Base-by-base conservation (phyloP, 2,888 invertebrate genomes). In the Nymphalis polychloros region DNA sequence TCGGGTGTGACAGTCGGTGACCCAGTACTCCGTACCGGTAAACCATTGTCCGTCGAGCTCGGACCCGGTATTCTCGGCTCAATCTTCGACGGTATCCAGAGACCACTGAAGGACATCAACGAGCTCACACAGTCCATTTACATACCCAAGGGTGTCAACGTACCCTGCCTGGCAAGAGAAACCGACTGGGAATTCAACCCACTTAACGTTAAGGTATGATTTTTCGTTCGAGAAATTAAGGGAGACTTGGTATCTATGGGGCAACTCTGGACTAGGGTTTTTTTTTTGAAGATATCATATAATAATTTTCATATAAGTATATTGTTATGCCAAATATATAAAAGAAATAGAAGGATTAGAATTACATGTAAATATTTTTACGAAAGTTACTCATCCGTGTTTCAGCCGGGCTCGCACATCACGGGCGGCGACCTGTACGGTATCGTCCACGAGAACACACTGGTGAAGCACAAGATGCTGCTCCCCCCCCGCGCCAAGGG, bases 31-130 rank as follows among this genome's bases (percentile, higher is more conserved):
- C 94, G 99, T 81, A 99, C 99, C 0, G 99, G 99, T 77, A 99
- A 99, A 90, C 99, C 99, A 0, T 93, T 99, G 65, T 99, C 99
- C 8, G 99, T 99, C 50, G 99, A 99, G 89, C 93, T 99, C 68
- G 99, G 99, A 8, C 99, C 99, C 63, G 99, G 99, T 84, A 99
- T 99, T 89, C 96, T 99, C 95, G 98, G 98, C 76, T 98, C 98
- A 87, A 99, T 99, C 93, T 99, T 99, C 93, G 99, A 99, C 93
- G 99, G 99, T 94, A 99, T 99, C 91, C 99, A 99, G 93, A 97
- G 99, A 84, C 99, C 99, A 0, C 90, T 99, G 81, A 98, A 97
- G 90, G 99, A 98, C 92, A 99, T 99, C 88, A 94, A 96, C 84
- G 98, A 98, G 84, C 90, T 98, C 73, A 98, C 98, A 1, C 94